Base-by-base conservation (phyloP, 2,797 vertebrate genomes). In the Paratrypauchen microcephalus region DNA sequence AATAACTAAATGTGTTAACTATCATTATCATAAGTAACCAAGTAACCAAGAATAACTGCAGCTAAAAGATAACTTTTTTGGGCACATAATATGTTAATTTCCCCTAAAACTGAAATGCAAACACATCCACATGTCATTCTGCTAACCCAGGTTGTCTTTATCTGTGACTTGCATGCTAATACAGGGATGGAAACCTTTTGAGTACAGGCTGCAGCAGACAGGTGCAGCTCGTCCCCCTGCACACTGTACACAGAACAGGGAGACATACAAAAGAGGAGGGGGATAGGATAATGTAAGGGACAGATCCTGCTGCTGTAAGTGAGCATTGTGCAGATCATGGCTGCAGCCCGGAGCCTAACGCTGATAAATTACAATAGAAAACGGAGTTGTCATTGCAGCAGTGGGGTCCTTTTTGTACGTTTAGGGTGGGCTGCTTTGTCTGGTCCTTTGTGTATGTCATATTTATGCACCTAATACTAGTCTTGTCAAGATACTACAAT, bases 301-400 rank as follows among this genome's bases (percentile, higher is more conserved):
- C 74, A 58, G 62, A 68, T 62, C 70, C 66, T 61, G 74, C 75
- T 76, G 74, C 72, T 71, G 19, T 23, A 21, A 80, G 72, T 21
- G 56, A 77, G 71, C 72, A 71, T 76, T 64, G 56, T 71, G 68
- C 74, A 70, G 78, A 65, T 77, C 73, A 56, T 32, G 69, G 70
- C 68, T 74, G 74, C 76, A 74, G 76, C 71, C 77, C 69, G 61
- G 79, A 82, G 77, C 75, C 80, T 80, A 86, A 75, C 77, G 71
- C 59, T 82, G 83, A 83, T 83, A 71, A 82, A 86, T 75, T 83
- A 76, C 73, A 76, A 70, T 73, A 77, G 76, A 83, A 84, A 86
- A 83, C 74, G 50, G 83, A 85, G 76, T 68, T 83, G 81, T 81
- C 83, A 76, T 52, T 63, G 64, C 70, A 71, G 70, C 77, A 63